These are phyloP conservation scores for Poicephalus meyeri DNA, from an alignment of 2,113 vertebrate genomes.

Conservation along the genomic window DNA sequence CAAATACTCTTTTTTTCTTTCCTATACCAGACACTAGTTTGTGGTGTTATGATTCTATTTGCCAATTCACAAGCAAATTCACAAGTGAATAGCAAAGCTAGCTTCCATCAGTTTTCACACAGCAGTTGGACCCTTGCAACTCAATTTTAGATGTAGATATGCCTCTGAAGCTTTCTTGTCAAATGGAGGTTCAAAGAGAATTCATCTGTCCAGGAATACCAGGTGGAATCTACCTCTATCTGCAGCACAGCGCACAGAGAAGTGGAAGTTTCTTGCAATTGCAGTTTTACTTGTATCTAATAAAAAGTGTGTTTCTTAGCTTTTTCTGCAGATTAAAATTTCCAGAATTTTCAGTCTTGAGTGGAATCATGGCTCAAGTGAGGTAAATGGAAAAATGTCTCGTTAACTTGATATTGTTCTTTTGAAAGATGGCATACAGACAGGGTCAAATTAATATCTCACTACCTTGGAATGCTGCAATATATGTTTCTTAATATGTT, in stretches of 20 bases:
- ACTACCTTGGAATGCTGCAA: not conserved
- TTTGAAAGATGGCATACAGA: not conserved
- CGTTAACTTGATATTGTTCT: not conserved
- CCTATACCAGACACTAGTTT: not conserved
- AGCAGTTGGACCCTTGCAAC: not conserved
- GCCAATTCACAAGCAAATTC: not conserved
- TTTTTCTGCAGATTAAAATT: not conserved
- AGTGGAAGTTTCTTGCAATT: not conserved
- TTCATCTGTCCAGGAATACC: not conserved
- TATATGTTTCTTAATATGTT: not conserved
- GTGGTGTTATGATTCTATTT: not conserved
- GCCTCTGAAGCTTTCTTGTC: not conserved
- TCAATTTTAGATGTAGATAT: not conserved
- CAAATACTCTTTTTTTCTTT: not conserved
- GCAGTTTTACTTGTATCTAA: not conserved
- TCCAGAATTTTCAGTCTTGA: not conserved
- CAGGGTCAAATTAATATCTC: accelerated
- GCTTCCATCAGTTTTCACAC: not conserved
- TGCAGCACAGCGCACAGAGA: not conserved
- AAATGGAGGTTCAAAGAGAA: not conserved
- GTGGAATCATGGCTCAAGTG: not conserved
- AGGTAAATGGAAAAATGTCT: not conserved
- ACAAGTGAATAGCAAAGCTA: not conserved
- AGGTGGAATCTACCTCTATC: not conserved
- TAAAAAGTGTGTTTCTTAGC: not conserved